Base-by-base conservation (phyloP, 1,140 invertebrate species). In the Aplysia californica region DNA sequence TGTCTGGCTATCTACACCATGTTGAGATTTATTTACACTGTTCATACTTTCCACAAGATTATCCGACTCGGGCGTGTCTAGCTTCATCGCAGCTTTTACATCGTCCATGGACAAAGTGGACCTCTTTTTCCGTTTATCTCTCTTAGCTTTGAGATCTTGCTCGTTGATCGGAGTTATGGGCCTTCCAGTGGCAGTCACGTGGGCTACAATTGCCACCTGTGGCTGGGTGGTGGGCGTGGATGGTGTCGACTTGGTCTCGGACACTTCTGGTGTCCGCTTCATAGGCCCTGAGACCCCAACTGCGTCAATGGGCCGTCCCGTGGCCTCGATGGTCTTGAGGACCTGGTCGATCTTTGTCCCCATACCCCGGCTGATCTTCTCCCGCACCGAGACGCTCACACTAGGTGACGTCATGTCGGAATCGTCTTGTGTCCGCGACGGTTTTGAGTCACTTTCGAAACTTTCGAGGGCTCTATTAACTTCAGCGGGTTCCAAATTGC, bases 291-390 rank as follows among this genome's bases (percentile, higher is more conserved):
- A 72, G 5, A 80, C 79, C 33, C 79, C 76, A 50, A 80, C 65
- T 10, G 65, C 77, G 39, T 80, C 82, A 33, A 83, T 84, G 21
- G 74, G 71, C 61, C 80, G 80, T 38, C 82, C 82, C 3, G 78
- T 80, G n/a, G 83, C 83, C 59, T 87, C 86, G 55, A 87, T 87
- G 15, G 80, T 80, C 77, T 87, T 87, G 6, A 87, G 79, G 21
- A 87, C 79, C 41, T 82, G 75, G 61, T 87, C 86, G 58, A 87
- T 84, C 56, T 86, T 83, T 36, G 82, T 82, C 41, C 81, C 83
- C 50, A 86, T 80, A 64, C 83, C 80, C 76, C 80, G 83, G 69
- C 82, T 85, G 41, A 86, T 75, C 68, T 82, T 76, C 44, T 81
- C 75, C 35, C 84, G 72, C 20, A 86, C 79, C 6, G 85, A 86